Base-by-base conservation (phyloP, 2,888 invertebrate species). In the Eupithecia subfuscata region DNA sequence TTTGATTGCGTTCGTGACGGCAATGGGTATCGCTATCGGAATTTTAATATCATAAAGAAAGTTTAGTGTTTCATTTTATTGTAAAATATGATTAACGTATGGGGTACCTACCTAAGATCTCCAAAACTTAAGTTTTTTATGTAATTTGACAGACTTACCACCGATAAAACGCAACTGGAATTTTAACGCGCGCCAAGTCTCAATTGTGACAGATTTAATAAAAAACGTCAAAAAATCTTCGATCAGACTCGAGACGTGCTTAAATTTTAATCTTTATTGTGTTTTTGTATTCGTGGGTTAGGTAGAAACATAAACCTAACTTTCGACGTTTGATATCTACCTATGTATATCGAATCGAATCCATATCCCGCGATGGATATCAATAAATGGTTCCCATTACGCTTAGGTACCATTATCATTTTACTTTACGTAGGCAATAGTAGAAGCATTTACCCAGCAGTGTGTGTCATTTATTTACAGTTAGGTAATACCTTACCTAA, bases 1-100 rank as follows among this genome's bases (percentile, higher is more conserved):
- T n/a, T 43, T 68, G n/a, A 40, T 34, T 43, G 12, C 40, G 68
- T 68, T 40, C 22, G 68, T 43, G 16, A 68, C 37, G 43, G 11
- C 22, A 43, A 68, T 68, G 43, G 43, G 43, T 22, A 68, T 40
- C 25, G 43, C 68, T 43, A 68, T 68, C 40, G 25, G 68, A 68
- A 68, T 68, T 14, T 64, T 64, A 34, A 34, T 64, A 64, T 64
- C 18, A 0, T 34, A 60, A 5, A 60, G 60, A 60, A 60, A 60
- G 60, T 45, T 5, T 16, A 60, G 60, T 45, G 16, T 16, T 45
- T 5, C 16, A 45, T 12, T 12, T 43, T 43, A 43, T 14, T 43
- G 43, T 14, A 12, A 43, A 12, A 43, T 43, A 9, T 9, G 40
- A 40, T 40, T 40, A 9, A 40, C 40, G 40, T 11, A 40, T 40